Evolutionary conservation across 1,140 invertebrate genomes (phyloP).

Genomic region (Papilio dardanus): DNA sequence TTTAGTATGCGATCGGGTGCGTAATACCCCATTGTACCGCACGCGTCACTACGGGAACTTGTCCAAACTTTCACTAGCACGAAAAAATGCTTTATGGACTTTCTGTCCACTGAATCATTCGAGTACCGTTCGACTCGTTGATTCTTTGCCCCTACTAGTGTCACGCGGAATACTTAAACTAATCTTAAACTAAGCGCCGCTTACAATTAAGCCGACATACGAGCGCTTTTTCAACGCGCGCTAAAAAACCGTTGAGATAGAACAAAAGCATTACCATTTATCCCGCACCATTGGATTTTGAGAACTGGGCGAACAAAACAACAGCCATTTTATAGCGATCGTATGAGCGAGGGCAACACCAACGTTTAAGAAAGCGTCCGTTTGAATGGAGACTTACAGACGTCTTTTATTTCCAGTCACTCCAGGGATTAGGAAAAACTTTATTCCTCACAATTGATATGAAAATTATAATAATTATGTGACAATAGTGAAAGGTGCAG

Average conservation of each 20-base stretch:
- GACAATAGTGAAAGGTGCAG: background rate
- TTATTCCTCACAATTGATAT: background rate
- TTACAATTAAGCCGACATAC: no score
- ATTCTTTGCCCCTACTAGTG: slow-evolving; percentile 33
- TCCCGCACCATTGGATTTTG: no score
- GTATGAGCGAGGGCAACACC: no score
- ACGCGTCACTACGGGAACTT: slow-evolving; percentile 44
- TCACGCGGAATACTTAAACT: no score
- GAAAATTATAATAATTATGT: background rate
- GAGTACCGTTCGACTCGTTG: slow-evolving; percentile 49
- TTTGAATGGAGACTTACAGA: no score
- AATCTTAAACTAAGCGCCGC: no score
- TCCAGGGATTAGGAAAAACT: background rate
- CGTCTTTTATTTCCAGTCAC: background rate
- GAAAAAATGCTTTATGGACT: slow-evolving; percentile 48
- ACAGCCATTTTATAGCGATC: no score
- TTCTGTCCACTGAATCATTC: slow-evolving; percentile 44
- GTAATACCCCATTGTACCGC: slow-evolving; percentile 46
- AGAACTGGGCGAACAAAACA: no score
- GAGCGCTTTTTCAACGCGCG: no score
- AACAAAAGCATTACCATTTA: no score
- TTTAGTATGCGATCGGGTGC: slow-evolving; percentile 41
- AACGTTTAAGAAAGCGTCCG: no score
- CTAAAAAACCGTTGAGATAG: no score
- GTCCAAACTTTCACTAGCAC: slow-evolving; percentile 62